Conservation (phyloP, 2,113 vertebrate genomes). For the Osmerus eperlanus region DNA sequence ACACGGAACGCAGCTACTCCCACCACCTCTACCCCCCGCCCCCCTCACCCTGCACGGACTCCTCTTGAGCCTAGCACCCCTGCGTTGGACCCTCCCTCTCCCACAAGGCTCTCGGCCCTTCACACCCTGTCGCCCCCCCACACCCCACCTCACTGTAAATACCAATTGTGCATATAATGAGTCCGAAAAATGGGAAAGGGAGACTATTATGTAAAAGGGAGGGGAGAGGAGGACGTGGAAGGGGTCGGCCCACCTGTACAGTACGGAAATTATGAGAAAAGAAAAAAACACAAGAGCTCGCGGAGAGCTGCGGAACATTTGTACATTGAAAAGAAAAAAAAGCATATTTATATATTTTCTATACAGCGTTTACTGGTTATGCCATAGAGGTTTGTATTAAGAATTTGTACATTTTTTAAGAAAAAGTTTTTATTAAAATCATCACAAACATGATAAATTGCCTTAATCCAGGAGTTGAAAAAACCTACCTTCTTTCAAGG, state of each 20-base stretch:
- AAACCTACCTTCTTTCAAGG: slow-evolving; percentile 58
- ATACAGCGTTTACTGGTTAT: slow-evolving; percentile 90
- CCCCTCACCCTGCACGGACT: slow-evolving; percentile 95
- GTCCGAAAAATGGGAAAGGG: slow-evolving; percentile 71
- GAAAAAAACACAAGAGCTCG: slow-evolving; percentile 36
- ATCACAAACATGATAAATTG: slow-evolving; percentile 86
- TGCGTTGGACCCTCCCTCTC: slow-evolving; percentile 30
- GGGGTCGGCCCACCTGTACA: slow-evolving; percentile 70
- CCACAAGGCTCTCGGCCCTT: background rate
- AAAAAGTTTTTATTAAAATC: slow-evolving; percentile 78
- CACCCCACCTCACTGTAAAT: slow-evolving; percentile 77
- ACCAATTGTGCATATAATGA: slow-evolving; percentile 72
- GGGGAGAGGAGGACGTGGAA: slow-evolving; percentile 5
- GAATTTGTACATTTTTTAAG: slow-evolving; percentile 86
- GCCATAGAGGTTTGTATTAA: slow-evolving; percentile 92
- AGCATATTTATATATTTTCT: slow-evolving; percentile 99
- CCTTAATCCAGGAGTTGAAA: slow-evolving; percentile 84
- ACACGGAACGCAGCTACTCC: slow-evolving; percentile 94
- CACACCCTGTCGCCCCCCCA: slow-evolving; percentile 16
- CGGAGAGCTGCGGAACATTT: slow-evolving; percentile 77
- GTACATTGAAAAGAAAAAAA: slow-evolving; percentile 84
- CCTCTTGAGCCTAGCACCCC: slow-evolving; percentile 81
- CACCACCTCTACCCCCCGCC: slow-evolving; percentile 95
- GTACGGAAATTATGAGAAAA: slow-evolving; percentile 51
- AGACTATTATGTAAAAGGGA: slow-evolving; percentile 47